Percentiles rank a stretch among this genome's conserved stretches.
Evolutionary conservation across 2,113 vertebrate genomes (phyloP).

Genomic region (Collichthys lucidus): DNA sequence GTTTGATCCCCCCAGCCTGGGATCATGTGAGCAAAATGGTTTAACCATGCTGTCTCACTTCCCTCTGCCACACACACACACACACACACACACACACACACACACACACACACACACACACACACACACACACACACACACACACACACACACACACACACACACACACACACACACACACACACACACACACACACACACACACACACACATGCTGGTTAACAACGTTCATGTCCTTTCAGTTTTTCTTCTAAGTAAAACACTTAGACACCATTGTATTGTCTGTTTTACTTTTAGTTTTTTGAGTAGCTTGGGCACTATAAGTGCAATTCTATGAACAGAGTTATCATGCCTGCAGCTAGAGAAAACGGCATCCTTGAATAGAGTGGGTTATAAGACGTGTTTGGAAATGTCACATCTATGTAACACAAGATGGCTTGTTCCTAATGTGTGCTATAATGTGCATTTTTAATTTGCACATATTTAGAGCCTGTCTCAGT

Average conservation of each 20-base stretch:
- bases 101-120: too few relatives aligned
- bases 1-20: slow-evolving; percentile 50
- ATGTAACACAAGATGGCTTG: too few relatives aligned
- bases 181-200: slow-evolving; percentile 28
- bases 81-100: too few relatives aligned
- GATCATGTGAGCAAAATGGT: slow-evolving; percentile 75
- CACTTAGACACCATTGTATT: too few relatives aligned
- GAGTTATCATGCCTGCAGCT: background rate
- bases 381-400: background rate
- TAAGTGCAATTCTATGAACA: too few relatives aligned
- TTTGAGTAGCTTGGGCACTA: background rate
- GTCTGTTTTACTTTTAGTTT: background rate
- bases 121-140: too few relatives aligned
- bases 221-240: too few relatives aligned
- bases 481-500: too few relatives aligned
- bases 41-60: slow-evolving; percentile 62
- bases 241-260: background rate
- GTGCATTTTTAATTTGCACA: too few relatives aligned
- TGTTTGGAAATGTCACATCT: background rate
- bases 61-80: slow-evolving; percentile 2
- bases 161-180: slow-evolving; percentile 1
- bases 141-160: too few relatives aligned
- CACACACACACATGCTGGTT: slow-evolving; percentile 5
- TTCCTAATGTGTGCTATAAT: too few relatives aligned
- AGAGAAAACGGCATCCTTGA: background rate